Evolutionary conservation across 2,888 invertebrate genomes (phyloP), one percentile per base, ranked within the genome.

Genomic region (Cheilosia variabilis): DNA sequence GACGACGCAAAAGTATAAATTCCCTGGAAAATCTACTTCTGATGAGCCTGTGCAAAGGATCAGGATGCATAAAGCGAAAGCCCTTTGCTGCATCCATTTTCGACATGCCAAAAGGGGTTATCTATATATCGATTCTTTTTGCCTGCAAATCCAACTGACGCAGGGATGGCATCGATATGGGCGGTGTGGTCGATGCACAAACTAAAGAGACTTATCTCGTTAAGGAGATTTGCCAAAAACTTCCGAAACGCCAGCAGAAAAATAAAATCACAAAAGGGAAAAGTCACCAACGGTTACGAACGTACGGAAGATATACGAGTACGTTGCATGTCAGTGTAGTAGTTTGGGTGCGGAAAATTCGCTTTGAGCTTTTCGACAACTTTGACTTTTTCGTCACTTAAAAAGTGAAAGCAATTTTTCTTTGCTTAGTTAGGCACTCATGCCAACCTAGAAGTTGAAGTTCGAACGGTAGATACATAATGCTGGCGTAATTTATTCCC

Each of bases 201-300:
- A 47, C 47, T 17, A 47, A 19, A 17, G 47, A 19, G 47, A 9
- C 19, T 47, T 47, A 47, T 47, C 47, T 47, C 47, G 47, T 47
- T 47, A 47, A 47, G 47, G 19, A 47, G 47, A 47, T 47, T 47
- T 47, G 47, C 47, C 47, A 24, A 24, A 53, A 53, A 24, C 52
- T 53, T 53, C 19, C 47, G 6, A 43, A 43, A n/a, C 5, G 43
- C n/a, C 43, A 43, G 15, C 15, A 43, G 27, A 27, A n/a, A 45
- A 37, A 37, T 13, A 37, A 2, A 13, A 37, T 37, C 37, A 13
- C 37, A 37, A 37, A 37, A 37, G 3, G 19, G 24, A 19, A 19
- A 22, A 19, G 17, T 13, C 50, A 22, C 13, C 4, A 37, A 37
- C 37, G 34, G 37, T 37, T 2, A 10, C 10, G 10, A 2, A 34